Evolutionary conservation across 2,797 vertebrate species (phyloP).

Genomic region (Nyctibius grandis): DNA sequence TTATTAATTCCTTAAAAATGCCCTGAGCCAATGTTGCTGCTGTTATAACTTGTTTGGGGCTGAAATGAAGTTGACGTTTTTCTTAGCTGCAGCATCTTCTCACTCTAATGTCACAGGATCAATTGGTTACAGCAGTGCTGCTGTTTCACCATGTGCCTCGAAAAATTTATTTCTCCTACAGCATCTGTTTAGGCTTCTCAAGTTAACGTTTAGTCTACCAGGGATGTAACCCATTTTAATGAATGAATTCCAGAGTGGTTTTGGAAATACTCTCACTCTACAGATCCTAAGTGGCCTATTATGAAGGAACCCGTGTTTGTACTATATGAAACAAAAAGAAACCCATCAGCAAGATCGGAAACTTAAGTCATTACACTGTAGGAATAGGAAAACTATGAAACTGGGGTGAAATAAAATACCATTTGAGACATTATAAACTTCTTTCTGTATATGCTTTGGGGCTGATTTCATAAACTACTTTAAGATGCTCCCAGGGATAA

Average conservation of each 20-base stretch:
- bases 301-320: neutral
- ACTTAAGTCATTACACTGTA: neutral
- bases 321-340: neutral
- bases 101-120: constrained; percentile 11
- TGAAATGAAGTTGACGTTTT: constrained; percentile 54
- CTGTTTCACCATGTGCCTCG: neutral
- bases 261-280: neutral
- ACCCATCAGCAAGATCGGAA: neutral
- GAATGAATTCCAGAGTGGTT: constrained; percentile 32
- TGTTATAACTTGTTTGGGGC: constrained; percentile 48
- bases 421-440: neutral
- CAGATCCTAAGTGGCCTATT: neutral
- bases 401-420: neutral
- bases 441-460: neutral
- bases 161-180: neutral
- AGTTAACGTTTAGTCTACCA: constrained; percentile 38
- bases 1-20: constrained; percentile 64
- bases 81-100: constrained; percentile 29
- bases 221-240: constrained; percentile 19
- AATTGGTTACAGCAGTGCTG: constrained; percentile 15
- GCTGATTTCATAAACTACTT: neutral
- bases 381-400: neutral
- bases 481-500: neutral
- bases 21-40: constrained; percentile 44
- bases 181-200: constrained; percentile 38